Evolutionary conservation across 2,797 vertebrate species (phyloP).

Genomic region (Chloroceryle amazona): DNA sequence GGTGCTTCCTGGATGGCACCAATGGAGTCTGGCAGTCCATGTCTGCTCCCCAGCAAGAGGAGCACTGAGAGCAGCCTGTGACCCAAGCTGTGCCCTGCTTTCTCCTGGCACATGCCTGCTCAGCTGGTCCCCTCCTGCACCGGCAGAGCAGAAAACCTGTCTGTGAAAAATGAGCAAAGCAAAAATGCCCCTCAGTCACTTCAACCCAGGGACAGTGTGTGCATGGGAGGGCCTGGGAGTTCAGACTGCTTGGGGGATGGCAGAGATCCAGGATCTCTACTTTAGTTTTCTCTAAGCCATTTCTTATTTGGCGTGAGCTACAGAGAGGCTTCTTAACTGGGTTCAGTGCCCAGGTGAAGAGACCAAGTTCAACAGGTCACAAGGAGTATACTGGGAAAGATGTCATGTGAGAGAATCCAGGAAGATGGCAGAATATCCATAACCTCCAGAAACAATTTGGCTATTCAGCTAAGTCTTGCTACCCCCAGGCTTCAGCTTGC

Average conservation of each 20-base stretch:
- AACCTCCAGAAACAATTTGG: background rate
- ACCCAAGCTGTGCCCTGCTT: background rate
- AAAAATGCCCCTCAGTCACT: background rate
- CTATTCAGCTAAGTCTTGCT: background rate
- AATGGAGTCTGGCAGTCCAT: background rate
- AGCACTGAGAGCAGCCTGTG: background rate
- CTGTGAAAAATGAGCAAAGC: background rate
- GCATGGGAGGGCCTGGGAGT: background rate
- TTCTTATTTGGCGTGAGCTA: background rate
- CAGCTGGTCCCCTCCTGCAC: background rate
- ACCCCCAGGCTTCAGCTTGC: background rate
- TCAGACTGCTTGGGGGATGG: background rate
- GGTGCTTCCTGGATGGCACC: background rate
- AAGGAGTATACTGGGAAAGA: background rate
- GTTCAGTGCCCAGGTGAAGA: background rate
- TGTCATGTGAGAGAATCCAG: background rate
- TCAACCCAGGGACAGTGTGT: background rate
- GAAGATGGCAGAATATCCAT: background rate
- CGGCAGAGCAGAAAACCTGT: background rate
- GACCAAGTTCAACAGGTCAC: background rate
- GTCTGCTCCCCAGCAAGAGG: background rate
- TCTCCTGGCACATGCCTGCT: background rate
- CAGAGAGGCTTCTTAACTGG: background rate
- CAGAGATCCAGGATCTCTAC: background rate
- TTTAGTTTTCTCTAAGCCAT: background rate